Conservation (phyloP, 2,888 invertebrate genomes). For the Antheraea yamamai region DNA sequence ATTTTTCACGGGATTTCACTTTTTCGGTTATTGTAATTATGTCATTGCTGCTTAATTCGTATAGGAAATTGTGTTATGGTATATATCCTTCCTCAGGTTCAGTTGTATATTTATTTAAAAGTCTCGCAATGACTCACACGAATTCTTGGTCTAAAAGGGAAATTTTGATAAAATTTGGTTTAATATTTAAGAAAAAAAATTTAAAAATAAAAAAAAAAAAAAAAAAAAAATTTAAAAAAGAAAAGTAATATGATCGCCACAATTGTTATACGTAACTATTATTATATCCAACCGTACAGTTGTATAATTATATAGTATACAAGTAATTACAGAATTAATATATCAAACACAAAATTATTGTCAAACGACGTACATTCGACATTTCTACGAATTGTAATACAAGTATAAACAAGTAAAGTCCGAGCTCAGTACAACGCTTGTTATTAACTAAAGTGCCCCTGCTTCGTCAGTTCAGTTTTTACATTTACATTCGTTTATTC, state of each 20-base stretch:
- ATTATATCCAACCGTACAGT: not conserved
- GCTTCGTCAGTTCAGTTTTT: conserved; percentile 49
- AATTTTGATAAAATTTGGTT: conserved; percentile 73
- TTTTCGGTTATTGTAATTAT: too few species aligned
- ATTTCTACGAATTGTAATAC: conserved; percentile 39
- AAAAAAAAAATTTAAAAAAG: too few species aligned
- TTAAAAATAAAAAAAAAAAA: too few species aligned
- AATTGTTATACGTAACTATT: not conserved
- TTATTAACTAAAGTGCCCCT: conserved; percentile 40
- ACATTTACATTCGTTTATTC: conserved; percentile 31
- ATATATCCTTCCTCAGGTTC: too few species aligned
- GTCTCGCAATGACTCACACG: too few species aligned
- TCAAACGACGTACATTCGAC: conserved; percentile 33
- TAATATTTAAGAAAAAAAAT: too few species aligned
- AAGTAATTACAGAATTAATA: not conserved
- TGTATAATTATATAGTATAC: not conserved
- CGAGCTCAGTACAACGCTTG: conserved; percentile 33
- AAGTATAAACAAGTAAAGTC: conserved; percentile 32
- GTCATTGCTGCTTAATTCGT: too few species aligned
- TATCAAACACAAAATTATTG: conserved; percentile 2
- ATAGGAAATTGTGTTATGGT: too few species aligned
- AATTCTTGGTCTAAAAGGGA: conserved; percentile 15
- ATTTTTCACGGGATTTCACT: too few species aligned
- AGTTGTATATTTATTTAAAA: too few species aligned
- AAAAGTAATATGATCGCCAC: not conserved